Base-by-base conservation (phyloP, 2,113 vertebrate species). In the Chelonoidis abingdonii region DNA sequence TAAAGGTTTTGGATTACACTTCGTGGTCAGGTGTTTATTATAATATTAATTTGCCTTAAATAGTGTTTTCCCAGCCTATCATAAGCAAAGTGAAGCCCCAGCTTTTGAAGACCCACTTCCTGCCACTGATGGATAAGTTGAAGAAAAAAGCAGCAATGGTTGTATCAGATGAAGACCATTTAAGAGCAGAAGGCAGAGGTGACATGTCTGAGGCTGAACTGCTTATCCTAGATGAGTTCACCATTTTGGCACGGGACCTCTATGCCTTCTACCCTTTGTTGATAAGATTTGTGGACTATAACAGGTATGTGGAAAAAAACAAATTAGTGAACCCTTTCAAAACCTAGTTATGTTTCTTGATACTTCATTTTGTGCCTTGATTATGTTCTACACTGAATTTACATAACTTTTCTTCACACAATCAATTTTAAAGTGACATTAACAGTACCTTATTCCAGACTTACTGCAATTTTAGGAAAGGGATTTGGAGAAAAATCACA, bases 61-160 rank as follows among this genome's bases (percentile, higher is more conserved):
- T 97, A 99, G 99, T 99, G 62, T 99, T 99, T 98, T 99, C 99
- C 88, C 99, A 99, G 98, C 99, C 99, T 86, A 99, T 99, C 97
- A 99, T 99, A 97, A 99, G 99, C 97, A 99, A 99, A 98, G 99
- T 99, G 91, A 99, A 99, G 93, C 97, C 99, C 27, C 98, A 99
- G 94, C 99, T 99, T 53, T 98, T 99, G 88, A 99, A 99, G 98
- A 99, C 99, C 13, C 99, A 99, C 95, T 99, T 99, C 97, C 98
- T 99, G 95, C 99, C 99, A 52, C 95, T 99, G 95, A 99, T 99
- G 99, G 99, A 99, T 97, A 99, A 99, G 94, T 98, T 99, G 91
- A 99, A 99, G 98, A 99, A 99, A 98, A 99, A 99, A 97, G 99
- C 99, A 53, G 99, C 99, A 6, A 98, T 98, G 57, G 99, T 99